Base-by-base conservation (phyloP, 30 jellyfish, hydroid and myxozoan species). In the Hydractinia symbiolongicarpus region DNA sequence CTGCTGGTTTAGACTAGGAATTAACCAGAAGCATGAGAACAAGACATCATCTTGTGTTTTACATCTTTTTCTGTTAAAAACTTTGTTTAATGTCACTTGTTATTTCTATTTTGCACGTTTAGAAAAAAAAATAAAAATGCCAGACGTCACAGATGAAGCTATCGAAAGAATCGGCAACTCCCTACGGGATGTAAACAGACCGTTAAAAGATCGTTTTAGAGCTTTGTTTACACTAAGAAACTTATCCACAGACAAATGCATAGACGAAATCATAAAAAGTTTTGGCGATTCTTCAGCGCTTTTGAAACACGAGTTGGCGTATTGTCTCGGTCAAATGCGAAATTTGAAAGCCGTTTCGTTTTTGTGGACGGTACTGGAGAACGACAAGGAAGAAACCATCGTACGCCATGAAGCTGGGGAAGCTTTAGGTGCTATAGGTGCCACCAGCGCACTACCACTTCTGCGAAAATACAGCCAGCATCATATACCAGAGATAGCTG, bases 341-440 rank as follows among this genome's bases (percentile, higher is more conserved):
- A 93, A 85, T 75, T 83, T 50, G 68, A 57, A 68, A 56, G 97
- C 97, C 5, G 72, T 73, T 20, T 89, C 93, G 5, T 53, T 80
- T 69, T 85, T 85, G 5, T 68, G 20, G 5, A 79, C 75, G 40
- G 96, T 91, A n/a, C 84, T 91, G 15, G 78, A 76, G 61, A 93
- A 92, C 55, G 77, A 67, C 52, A 72, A 54, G 11, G 95, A 92
- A 79, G 98, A 92, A 49, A 76, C 95, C 11, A 87, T 92, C 86
- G 98, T 92, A 49, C 94, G 98, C 13, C 98, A 92, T 71, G 98
- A 94, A 73, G 99, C 99, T 5, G 99, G 93, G 0, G 99, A 94
- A 61, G 99, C 99, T 9, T 60, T 94, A 9, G 99, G 99, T 19
- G 99, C 99, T 4, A 94, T 94, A 5, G 97, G 96, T 9, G 77